Evolutionary conservation across 2,797 vertebrate genomes (phyloP).

Genomic region (Halcyon leucocephala): DNA sequence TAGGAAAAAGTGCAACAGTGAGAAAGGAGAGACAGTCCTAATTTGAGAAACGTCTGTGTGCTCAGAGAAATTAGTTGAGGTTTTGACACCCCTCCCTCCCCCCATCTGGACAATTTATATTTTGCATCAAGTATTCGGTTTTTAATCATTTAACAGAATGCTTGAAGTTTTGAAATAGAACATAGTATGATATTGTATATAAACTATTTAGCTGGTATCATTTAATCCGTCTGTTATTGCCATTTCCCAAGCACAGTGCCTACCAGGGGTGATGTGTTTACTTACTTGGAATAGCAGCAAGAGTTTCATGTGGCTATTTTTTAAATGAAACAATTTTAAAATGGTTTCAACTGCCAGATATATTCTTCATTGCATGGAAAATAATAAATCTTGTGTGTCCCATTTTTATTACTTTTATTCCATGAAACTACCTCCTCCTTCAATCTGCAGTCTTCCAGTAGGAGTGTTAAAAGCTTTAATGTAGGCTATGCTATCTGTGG

Average conservation of each 20-base stretch:
- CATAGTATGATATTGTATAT: not conserved
- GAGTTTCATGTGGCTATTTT: not conserved
- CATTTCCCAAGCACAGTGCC: not conserved
- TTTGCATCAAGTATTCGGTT: not conserved
- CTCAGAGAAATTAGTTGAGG: not conserved
- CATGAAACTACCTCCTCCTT: not conserved
- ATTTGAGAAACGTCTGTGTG: not conserved
- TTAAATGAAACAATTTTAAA: conserved; percentile 19
- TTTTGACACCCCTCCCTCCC: not conserved
- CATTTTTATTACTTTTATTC: not conserved
- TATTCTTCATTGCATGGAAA: not conserved
- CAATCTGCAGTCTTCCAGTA: not conserved
- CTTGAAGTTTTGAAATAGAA: not conserved
- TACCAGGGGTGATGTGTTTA: not conserved
- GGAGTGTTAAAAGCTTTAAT: not conserved
- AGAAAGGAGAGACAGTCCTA: not conserved
- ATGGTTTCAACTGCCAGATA: not conserved
- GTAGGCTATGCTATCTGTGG: not conserved
- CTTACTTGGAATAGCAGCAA: not conserved
- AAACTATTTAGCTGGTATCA: not conserved
- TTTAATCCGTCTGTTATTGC: not conserved
- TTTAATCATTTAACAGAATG: not conserved
- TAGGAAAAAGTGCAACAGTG: not conserved
- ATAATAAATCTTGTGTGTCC: not conserved
- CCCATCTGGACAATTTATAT: not conserved